A percentile compares a stretch with the other conserved stretches of the same genome.
Conservation (phyloP, 1,140 invertebrate genomes). For the Drosophila pachea region DNA sequence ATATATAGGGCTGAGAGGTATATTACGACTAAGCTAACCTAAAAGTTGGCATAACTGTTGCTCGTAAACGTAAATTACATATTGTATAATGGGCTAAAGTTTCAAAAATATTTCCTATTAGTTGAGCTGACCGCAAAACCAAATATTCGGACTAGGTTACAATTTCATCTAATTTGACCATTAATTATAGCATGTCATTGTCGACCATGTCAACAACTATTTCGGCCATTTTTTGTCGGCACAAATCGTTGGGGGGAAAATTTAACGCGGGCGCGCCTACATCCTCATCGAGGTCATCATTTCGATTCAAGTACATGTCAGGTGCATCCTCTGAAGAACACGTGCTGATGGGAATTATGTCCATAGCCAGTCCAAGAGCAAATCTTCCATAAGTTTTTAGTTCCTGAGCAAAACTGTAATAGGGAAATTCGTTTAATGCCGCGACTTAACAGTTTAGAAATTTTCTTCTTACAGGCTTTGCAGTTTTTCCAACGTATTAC, state of each 20-base stretch:
- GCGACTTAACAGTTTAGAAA: not conserved
- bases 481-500: slow-evolving; percentile 79
- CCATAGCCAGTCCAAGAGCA: slow-evolving; percentile 84
- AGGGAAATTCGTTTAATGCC: not conserved
- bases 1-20: slow-evolving; percentile 25
- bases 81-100: slow-evolving; percentile 22
- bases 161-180: not conserved
- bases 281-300: slow-evolving; percentile 43
- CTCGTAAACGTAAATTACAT: slow-evolving; percentile 14
- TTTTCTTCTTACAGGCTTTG: slow-evolving; percentile 80
- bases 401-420: slow-evolving; percentile 82
- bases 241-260: slow-evolving; percentile 80
- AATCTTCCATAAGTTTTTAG: slow-evolving; percentile 83
- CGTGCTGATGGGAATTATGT: slow-evolving; percentile 86
- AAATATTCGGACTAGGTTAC: slow-evolving; percentile 8
- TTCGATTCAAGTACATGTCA: slow-evolving; percentile 81
- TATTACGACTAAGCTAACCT: slow-evolving; percentile 42
- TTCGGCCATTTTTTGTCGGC: slow-evolving; percentile 82
- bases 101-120: slow-evolving; percentile 39
- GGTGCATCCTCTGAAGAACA: slow-evolving; percentile 85
- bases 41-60: slow-evolving; percentile 10
- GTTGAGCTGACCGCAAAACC: slow-evolving; percentile 39
- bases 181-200: slow-evolving; percentile 75
- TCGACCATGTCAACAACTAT: slow-evolving; percentile 82
- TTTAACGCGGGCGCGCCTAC: slow-evolving; percentile 70